Conservation (phyloP, 2,113 vertebrate species). For the Sakesphorus luctuosus region DNA sequence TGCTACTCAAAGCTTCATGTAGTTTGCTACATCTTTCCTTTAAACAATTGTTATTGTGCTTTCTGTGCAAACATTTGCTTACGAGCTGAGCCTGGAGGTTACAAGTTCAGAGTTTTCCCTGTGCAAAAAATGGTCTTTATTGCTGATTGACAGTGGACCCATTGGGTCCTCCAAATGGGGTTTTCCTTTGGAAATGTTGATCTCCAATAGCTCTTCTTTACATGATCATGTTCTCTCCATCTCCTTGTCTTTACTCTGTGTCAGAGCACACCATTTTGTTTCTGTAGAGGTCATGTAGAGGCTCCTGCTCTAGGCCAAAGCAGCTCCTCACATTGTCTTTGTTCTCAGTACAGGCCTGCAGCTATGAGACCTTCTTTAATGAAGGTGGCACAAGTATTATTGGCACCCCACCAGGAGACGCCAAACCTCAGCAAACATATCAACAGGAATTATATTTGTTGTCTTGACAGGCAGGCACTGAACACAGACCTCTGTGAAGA, state of each 20-base stretch:
- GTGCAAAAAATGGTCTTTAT: neutral
- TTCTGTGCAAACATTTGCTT: constrained; percentile 66
- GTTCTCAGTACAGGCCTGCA: neutral
- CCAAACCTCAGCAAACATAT: neutral
- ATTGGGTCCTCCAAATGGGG: neutral
- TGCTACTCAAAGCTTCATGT: constrained; percentile 31
- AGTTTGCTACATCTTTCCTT: constrained; percentile 58
- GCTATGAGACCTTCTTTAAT: neutral
- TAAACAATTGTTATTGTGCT: constrained; percentile 57
- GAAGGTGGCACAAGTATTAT: neutral
- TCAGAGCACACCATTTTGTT: neutral
- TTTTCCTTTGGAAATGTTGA: neutral
- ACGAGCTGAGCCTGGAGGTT: neutral
- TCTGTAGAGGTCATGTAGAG: neutral
- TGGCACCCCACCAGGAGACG: neutral
- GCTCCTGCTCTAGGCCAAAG: neutral
- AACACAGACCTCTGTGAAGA: neutral
- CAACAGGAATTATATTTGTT: neutral
- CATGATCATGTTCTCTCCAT: neutral
- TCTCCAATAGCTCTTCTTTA: neutral
- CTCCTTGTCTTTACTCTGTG: neutral
- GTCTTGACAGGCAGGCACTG: neutral
- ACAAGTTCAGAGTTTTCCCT: constrained; percentile 4
- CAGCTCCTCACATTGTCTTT: neutral
- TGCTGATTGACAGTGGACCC: neutral